phyloP scores from a whole-genome alignment of 2,113 vertebrate genomes.

The Nycticebus coucang region DNA sequence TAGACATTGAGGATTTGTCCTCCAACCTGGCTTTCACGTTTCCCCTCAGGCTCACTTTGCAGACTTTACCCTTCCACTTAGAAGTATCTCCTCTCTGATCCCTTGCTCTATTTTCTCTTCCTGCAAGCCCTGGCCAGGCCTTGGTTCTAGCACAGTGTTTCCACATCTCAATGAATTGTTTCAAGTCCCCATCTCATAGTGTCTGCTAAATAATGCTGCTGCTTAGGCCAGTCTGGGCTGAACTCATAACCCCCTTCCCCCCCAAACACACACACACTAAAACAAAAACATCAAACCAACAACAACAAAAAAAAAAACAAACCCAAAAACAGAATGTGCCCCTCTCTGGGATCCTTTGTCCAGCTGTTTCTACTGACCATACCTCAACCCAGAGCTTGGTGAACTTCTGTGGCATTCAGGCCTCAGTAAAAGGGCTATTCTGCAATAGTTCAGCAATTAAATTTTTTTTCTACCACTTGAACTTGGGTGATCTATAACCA shows the following conservation, averaged over 20 bases:
- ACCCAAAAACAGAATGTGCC: background rate
- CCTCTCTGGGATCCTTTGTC: slow-evolving; percentile 56
- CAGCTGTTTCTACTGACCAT: slow-evolving; percentile 73
- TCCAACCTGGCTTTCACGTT: background rate
- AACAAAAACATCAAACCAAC: background rate
- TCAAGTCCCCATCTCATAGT: slow-evolving; percentile 65
- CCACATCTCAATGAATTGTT: slow-evolving; percentile 44
- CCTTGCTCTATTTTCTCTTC: background rate
- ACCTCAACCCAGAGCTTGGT: slow-evolving; percentile 67
- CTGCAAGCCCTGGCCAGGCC: background rate
- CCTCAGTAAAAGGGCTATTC: slow-evolving; percentile 69
- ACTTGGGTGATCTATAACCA: slow-evolving; percentile 64
- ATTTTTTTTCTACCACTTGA: slow-evolving; percentile 63
- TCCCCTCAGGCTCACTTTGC: background rate
- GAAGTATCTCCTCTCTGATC: background rate
- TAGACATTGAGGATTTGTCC: background rate
- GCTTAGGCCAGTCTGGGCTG: background rate
- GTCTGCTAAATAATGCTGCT: slow-evolving; percentile 61
- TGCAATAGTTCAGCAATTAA: slow-evolving; percentile 67
- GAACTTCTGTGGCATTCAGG: slow-evolving; percentile 71
- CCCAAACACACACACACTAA: too few species aligned
- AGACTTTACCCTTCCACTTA: background rate
- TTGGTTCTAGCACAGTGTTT: background rate
- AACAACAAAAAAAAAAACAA: slow-evolving; percentile 57
- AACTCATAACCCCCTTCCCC: background rate